Percentiles rank a stretch among this genome's conserved stretches.
Conservation (phyloP, 1,140 invertebrate genomes). For the Drosophila saltans region DNA sequence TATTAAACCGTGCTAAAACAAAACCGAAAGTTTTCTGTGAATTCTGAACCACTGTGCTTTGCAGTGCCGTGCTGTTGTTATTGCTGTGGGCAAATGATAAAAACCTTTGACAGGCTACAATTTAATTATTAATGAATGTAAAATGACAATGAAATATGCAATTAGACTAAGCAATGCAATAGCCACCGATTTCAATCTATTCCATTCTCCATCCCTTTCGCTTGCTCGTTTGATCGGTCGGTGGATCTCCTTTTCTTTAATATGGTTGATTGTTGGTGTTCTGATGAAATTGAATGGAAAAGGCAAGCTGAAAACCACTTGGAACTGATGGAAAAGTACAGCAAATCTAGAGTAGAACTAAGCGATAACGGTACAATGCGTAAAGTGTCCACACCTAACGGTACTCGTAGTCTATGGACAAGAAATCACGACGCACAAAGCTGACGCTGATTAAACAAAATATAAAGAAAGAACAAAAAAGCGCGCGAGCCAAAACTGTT, state of each 20-base stretch:
- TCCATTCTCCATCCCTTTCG: neutral
- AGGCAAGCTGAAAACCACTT: slow-evolving; percentile 25
- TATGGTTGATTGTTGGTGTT: neutral
- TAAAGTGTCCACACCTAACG: slow-evolving; percentile 50
- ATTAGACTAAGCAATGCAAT: slow-evolving; percentile 37
- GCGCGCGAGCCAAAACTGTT: slow-evolving; percentile 45
- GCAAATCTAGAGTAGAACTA: slow-evolving; percentile 23
- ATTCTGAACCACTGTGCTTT: neutral
- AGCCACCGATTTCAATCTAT: slow-evolving; percentile 13
- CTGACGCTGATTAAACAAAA: slow-evolving; percentile 46
- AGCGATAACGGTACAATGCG: slow-evolving; percentile 69
- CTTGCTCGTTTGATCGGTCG: no score
- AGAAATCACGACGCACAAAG: slow-evolving; percentile 51
- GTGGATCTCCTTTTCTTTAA: neutral
- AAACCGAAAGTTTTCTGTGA: neutral
- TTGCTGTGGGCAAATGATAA: slow-evolving; percentile 3
- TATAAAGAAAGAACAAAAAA: slow-evolving; percentile 28
- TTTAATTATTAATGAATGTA: slow-evolving; percentile 59
- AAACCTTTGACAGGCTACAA: slow-evolving; percentile 12
- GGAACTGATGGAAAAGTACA: slow-evolving; percentile 29
- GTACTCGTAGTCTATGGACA: slow-evolving; percentile 18
- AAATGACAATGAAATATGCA: slow-evolving; percentile 38
- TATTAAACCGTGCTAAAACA: no score
- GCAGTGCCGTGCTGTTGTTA: neutral
- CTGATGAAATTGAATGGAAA: neutral